phyloP scores from a whole-genome alignment of 1,140 invertebrate species.

The Conus ventricosus region DNA sequence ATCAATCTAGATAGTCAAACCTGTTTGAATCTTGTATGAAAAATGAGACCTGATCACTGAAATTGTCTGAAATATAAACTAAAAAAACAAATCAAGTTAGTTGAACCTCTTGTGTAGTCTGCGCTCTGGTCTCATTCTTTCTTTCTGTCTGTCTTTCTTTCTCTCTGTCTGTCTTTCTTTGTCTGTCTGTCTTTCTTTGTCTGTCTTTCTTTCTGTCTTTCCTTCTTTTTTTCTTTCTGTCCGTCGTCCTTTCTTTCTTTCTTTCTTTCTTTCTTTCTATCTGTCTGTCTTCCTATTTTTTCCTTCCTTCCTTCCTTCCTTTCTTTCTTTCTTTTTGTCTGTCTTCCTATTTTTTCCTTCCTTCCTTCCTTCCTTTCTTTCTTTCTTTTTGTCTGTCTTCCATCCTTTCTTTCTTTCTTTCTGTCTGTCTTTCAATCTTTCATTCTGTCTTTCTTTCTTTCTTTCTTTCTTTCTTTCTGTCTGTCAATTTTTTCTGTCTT shows the following conservation, averaged over 20 bases:
- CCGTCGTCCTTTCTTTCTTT: background rate
- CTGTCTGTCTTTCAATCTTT: background rate
- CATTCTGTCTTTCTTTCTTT: background rate
- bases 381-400: background rate
- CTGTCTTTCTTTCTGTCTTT: background rate
- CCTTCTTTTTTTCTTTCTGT: background rate
- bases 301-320: background rate
- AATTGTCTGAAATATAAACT: no score
- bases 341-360: background rate
- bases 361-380: background rate
- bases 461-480: background rate
- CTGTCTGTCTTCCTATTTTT: background rate
- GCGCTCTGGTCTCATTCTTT: background rate
- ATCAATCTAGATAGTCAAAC: no score
- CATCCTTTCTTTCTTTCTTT: slow-evolving; percentile 11
- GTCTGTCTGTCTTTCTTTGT: background rate
- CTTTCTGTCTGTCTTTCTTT: background rate
- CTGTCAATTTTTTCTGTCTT: background rate
- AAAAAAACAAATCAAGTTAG: no score
- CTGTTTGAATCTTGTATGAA: no score
- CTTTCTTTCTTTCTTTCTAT: slow-evolving; percentile 10
- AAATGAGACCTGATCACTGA: no score
- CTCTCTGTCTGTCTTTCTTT: background rate
- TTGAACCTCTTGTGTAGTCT: no score
- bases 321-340: background rate